Conservation (phyloP, 1,140 invertebrate genomes). For the Hycleus phaleratus region DNA sequence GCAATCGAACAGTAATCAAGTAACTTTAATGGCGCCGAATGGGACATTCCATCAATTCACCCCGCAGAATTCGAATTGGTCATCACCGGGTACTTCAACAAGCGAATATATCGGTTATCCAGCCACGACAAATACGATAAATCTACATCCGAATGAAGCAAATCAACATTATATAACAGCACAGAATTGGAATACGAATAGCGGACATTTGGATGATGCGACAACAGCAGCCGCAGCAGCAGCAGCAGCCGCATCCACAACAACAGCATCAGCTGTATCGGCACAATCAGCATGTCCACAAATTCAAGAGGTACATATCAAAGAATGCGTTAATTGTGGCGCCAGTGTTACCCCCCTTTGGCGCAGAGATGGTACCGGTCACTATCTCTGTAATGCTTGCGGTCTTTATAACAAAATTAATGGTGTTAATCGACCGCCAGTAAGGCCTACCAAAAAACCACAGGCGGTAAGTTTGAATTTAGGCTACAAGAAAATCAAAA, state of each 20-base stretch:
- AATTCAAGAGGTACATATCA: slow-evolving; percentile 51
- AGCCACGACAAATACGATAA: no score
- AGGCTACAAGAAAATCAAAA: no score
- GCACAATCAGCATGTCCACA: neutral
- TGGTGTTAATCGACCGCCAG: slow-evolving; percentile 71
- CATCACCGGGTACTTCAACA: no score
- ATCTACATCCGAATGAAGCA: no score
- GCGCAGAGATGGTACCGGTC: slow-evolving; percentile 79
- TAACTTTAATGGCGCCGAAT: no score
- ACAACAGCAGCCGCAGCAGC: neutral
- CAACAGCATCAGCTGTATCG: neutral
- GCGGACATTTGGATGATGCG: neutral
- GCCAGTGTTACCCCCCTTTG: slow-evolving; percentile 77
- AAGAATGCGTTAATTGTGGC: slow-evolving; percentile 86
- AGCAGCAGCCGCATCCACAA: neutral
- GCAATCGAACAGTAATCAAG: no score
- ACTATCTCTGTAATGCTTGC: slow-evolving; percentile 88
- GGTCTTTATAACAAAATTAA: slow-evolving; percentile 77
- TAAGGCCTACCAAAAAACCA: slow-evolving; percentile 50
- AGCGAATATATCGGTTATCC: no score
- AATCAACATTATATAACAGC: neutral
- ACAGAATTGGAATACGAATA: neutral
- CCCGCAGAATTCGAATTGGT: no score
- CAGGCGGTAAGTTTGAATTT: slow-evolving; percentile 39
- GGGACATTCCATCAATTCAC: no score